Conservation (phyloP, 2,113 vertebrate species). For the Psophia crepitans region DNA sequence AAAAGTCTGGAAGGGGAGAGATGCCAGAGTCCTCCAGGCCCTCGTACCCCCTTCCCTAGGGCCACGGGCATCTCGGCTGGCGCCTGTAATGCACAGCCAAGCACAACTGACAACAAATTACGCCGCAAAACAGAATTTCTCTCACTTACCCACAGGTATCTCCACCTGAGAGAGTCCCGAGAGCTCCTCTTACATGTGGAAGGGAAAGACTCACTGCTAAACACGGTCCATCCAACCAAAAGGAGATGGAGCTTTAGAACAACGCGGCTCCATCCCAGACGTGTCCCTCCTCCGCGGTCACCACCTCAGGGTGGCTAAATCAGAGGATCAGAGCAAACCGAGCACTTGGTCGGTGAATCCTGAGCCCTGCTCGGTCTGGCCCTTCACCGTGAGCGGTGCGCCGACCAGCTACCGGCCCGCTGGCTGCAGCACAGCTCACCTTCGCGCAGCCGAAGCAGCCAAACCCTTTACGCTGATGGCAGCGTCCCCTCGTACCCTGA, state of each 20-base stretch:
- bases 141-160: not conserved
- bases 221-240: not conserved
- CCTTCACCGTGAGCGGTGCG: not conserved
- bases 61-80: not conserved
- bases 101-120: not conserved
- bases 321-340: rapidly evolving
- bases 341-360: not conserved
- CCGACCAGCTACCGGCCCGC: rapidly evolving
- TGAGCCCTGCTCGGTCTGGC: not conserved
- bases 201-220: not conserved
- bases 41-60: not conserved
- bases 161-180: not conserved
- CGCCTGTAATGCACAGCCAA: not conserved
- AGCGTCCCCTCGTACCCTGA: rapidly evolving
- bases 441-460: not conserved
- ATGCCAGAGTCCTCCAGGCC: not conserved
- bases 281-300: not conserved
- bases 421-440: not conserved
- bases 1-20: not conserved
- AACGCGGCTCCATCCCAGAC: not conserved
- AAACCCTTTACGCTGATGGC: not conserved
- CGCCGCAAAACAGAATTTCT: not conserved
- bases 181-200: not conserved
- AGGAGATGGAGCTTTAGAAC: not conserved
- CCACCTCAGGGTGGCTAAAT: not conserved